Base-by-base conservation (phyloP, 2,113 vertebrate species). In the Chaetodon trifascialis region DNA sequence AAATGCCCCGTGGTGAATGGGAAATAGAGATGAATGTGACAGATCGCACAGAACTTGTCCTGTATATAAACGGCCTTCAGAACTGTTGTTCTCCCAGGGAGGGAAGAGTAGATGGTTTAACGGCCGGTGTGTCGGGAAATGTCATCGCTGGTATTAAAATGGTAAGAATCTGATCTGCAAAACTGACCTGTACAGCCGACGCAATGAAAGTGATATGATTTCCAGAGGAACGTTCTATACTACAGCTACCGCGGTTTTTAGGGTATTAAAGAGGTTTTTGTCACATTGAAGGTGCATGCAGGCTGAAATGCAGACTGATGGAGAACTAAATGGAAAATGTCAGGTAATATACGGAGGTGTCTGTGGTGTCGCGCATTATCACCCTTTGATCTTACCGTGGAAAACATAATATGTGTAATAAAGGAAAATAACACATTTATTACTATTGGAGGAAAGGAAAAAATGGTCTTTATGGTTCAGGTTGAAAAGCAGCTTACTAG, bases 1-100 rank as follows among this genome's bases (percentile, higher is more conserved):
- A 91, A 93, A 94, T 92, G 93, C 84, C 93, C 88, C 62, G 70
- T 79, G 77, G 91, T 93, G 86, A 91, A 91, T 82, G 82, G 80
- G 83, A 92, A 92, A 93, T 90, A 92, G 89, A 94, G 91, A 94
- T 94, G 87, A 93, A 94, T 95, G 92, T 91, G 92, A 91, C 91
- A 87, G 81, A 85, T 70, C 60, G 30, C 52, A 64, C 73, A 90
- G 77, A 87, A 89, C 83, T 77, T 83, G 83, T 86, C 79, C 85
- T 69, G 82, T 85, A 79, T 87, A 73, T 87, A 87, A 93, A 90
- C 75, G 46, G 83, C 85, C 85, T 90, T 83, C 83, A 76, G 76
- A 84, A 70, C 79, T 89, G 76, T 80, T 79, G 80, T 82, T 90
- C 81, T 77, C 73, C 46, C 73, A 59, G 44, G 59, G 51, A 75